Conservation (phyloP, 2,888 invertebrate species). For the Agrochola circellaris region DNA sequence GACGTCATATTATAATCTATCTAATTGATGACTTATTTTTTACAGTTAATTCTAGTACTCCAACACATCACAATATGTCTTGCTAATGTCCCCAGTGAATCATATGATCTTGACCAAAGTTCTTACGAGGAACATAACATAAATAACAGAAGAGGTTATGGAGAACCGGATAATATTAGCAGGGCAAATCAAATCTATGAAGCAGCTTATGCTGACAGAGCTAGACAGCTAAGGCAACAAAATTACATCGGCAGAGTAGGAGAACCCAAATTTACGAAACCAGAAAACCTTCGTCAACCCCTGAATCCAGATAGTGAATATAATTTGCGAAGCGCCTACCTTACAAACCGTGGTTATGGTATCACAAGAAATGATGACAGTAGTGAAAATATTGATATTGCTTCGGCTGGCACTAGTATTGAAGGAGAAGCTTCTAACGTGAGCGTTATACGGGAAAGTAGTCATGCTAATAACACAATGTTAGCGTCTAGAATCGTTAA, state of each 20-base stretch:
- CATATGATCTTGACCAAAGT: background rate
- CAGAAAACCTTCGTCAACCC: constrained; percentile 3
- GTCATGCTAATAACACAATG: background rate
- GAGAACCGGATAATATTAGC: background rate
- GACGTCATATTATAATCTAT: background rate
- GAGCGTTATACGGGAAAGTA: background rate
- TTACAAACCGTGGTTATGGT: background rate
- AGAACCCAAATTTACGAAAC: constrained; percentile 11
- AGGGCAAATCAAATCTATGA: constrained; percentile 20
- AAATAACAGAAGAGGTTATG: constrained; percentile 1
- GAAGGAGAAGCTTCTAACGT: background rate
- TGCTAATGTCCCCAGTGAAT: background rate
- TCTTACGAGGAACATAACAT: background rate
- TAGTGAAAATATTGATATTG: background rate
- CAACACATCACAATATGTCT: constrained; percentile 20
- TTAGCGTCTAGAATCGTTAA: background rate
- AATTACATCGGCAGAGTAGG: background rate
- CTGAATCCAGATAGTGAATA: background rate
- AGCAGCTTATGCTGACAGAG: constrained; percentile 11
- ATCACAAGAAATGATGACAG: background rate
- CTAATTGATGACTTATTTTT: background rate
- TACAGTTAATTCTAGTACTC: constrained; percentile 30
- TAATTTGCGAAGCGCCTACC: background rate
- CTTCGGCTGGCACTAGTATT: background rate
- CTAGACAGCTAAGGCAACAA: background rate